phyloP scores from a whole-genome alignment of 1,140 invertebrate genomes.

The Ceratina australensis region DNA sequence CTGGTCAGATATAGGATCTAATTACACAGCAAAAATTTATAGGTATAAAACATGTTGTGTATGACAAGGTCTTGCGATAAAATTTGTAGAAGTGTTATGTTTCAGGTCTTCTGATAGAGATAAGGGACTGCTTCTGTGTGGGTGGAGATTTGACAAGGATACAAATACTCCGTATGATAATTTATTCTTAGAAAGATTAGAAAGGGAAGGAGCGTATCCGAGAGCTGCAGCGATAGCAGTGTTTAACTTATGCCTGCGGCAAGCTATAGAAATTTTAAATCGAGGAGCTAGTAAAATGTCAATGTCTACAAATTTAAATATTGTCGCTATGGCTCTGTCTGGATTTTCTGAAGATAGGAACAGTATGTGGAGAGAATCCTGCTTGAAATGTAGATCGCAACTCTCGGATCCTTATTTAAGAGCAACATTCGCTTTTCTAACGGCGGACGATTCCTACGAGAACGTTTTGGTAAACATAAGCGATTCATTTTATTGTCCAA shows the following conservation, averaged over 20 bases:
- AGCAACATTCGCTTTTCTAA: constrained; percentile 95
- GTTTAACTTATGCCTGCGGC: constrained; percentile 91
- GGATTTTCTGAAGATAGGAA: constrained; percentile 91
- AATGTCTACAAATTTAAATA: constrained; percentile 77
- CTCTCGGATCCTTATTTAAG: constrained; percentile 93
- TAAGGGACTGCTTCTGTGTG: constrained; percentile 90
- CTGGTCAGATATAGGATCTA: constrained; percentile 77
- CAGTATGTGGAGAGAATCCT: constrained; percentile 91
- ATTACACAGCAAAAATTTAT: constrained; percentile 76
- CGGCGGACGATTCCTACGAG: constrained; percentile 89
- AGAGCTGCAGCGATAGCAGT: constrained; percentile 94
- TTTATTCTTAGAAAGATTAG: constrained; percentile 82
- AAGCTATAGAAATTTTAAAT: constrained; percentile 92
- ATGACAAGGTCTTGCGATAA: background rate
- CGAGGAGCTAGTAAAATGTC: constrained; percentile 81
- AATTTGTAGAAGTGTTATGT: constrained; percentile 39
- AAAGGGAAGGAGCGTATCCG: constrained; percentile 84
- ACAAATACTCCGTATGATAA: constrained; percentile 74
- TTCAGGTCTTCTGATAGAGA: constrained; percentile 87
- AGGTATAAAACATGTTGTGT: constrained; percentile 56
- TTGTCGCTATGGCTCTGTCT: constrained; percentile 94
- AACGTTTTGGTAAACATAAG: constrained; percentile 85
- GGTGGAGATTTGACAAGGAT: constrained; percentile 90
- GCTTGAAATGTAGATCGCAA: constrained; percentile 84
- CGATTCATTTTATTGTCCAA: constrained; percentile 53